phyloP scores from a whole-genome alignment of 1,140 invertebrate species.

The Ctenoplectra terminalis region DNA sequence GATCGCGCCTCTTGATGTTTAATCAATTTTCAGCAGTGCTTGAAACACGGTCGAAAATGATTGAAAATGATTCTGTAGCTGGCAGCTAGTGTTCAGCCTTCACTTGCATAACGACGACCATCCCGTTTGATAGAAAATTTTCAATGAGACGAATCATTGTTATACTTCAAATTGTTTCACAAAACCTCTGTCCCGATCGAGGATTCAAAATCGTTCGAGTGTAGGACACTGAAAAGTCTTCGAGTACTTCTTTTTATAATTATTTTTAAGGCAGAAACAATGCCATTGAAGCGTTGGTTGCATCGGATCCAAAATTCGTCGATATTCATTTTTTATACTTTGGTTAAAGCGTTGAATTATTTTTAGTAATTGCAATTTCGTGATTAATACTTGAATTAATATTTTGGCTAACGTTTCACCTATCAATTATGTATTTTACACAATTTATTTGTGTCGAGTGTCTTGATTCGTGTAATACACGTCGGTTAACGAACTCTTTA shows the following conservation, averaged over 20 bases:
- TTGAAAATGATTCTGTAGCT: constrained; percentile 64
- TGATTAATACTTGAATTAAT: too few species aligned
- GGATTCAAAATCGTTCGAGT: constrained; percentile 14
- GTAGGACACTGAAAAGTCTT: background rate
- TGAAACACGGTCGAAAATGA: constrained; percentile 59
- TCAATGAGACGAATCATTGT: constrained; percentile 28
- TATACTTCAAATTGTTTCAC: constrained; percentile 5
- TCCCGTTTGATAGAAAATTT: constrained; percentile 16
- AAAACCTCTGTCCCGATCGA: background rate
- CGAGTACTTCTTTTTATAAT: background rate
- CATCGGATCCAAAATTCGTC: too few species aligned
- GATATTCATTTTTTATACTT: too few species aligned
- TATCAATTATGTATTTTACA: too few species aligned
- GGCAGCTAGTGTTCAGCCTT: constrained; percentile 46
- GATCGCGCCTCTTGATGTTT: constrained; percentile 56
- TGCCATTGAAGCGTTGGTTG: background rate
- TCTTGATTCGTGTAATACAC: too few species aligned
- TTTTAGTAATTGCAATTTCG: too few species aligned
- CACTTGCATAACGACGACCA: background rate
- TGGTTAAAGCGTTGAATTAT: too few species aligned
- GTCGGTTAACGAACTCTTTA: too few species aligned
- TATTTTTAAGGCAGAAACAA: background rate
- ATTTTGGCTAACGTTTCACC: too few species aligned
- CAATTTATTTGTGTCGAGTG: too few species aligned
- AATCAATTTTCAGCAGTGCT: constrained; percentile 57